Percentiles rank a stretch among this genome's conserved stretches.
Evolutionary conservation across 2,888 invertebrate genomes (phyloP).

Genomic region (Lochmaea capreae): DNA sequence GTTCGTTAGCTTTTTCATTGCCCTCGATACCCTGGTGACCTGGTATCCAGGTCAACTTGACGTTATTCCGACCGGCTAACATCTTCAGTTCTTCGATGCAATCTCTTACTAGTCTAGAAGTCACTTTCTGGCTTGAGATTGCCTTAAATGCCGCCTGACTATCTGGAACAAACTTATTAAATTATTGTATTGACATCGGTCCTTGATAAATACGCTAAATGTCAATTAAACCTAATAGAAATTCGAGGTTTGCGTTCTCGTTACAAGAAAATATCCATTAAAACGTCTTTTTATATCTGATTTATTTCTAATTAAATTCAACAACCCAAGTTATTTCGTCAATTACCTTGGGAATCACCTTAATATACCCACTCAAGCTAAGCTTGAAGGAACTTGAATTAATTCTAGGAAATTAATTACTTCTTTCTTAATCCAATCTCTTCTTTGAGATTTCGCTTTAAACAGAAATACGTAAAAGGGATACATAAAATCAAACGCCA

Average conservation of each 20-base stretch:
- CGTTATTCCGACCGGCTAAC: too few relatives aligned
- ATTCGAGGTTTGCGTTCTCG: background rate
- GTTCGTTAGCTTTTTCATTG: too few relatives aligned
- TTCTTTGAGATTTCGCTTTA: constrained; percentile 17
- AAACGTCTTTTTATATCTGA: constrained; percentile 4
- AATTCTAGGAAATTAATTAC: constrained; percentile 30
- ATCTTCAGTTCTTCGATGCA: too few relatives aligned
- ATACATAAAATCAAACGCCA: constrained; percentile 22
- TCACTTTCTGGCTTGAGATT: too few relatives aligned
- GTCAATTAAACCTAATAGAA: too few relatives aligned
- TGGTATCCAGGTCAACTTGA: too few relatives aligned
- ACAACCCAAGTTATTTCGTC: constrained; percentile 7
- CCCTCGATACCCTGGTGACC: too few relatives aligned
- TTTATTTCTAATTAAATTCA: background rate
- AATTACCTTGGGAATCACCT: constrained; percentile 16
- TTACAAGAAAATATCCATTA: background rate
- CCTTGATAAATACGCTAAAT: too few relatives aligned
- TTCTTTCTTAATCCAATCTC: constrained; percentile 25
- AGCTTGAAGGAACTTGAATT: constrained; percentile 17
- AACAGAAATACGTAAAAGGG: constrained; percentile 7
- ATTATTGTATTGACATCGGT: too few relatives aligned
- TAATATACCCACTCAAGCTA: constrained; percentile 22
- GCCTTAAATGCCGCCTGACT: too few relatives aligned
- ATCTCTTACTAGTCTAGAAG: too few relatives aligned
- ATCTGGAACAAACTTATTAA: too few relatives aligned